Base-by-base conservation (phyloP, 2,113 vertebrate species). In the Hippocampus abdominalis region DNA sequence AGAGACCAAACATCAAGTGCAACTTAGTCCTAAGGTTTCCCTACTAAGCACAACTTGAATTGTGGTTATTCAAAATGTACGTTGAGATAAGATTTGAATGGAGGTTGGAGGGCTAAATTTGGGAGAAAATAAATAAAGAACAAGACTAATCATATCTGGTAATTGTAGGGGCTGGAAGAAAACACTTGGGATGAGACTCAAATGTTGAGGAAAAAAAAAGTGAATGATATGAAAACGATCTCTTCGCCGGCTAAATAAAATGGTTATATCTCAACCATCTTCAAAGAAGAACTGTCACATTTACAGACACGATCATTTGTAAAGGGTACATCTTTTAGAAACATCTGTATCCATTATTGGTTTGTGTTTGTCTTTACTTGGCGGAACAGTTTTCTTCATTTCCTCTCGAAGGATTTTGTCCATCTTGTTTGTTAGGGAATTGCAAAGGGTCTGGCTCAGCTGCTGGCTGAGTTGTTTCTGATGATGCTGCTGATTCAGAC, bases 341-440 rank as follows among this genome's bases (percentile, higher is more conserved):
- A 42, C 20, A 40, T 42, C 1, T 5, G 42, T 18, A 27, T 20
- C 23, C 2, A 48, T 48, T 42, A 44, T 20, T 29, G 69, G 65
- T 15, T 51, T 71, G 36, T 12, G 18, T 2, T 29, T 6, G 8
- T 67, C 87, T 95, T 94, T 91, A 99, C 97, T 94, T n/a, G 92
- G 94, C 15, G 97, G 95, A n/a, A 98, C 85, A 0, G 92, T 93
- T 86, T 96, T 99, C 90, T 98, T 98, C 89, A 98, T 94, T 80
- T 99, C 97, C 0, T 99, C 97, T 0, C 97, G 93, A 8, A 99
- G 48, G 27, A 95, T 94, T 72, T 96, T 97, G 83, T 99, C 97
- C 85, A 99, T 88, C 0, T 94, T 90, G 87, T 78, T 95, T 60
- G 93, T 94, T 2, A 98, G 81, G 0, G 93, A 91, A 1, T 93